Conservation (phyloP, 2,888 invertebrate species). For the Chymomyza caudatula region DNA sequence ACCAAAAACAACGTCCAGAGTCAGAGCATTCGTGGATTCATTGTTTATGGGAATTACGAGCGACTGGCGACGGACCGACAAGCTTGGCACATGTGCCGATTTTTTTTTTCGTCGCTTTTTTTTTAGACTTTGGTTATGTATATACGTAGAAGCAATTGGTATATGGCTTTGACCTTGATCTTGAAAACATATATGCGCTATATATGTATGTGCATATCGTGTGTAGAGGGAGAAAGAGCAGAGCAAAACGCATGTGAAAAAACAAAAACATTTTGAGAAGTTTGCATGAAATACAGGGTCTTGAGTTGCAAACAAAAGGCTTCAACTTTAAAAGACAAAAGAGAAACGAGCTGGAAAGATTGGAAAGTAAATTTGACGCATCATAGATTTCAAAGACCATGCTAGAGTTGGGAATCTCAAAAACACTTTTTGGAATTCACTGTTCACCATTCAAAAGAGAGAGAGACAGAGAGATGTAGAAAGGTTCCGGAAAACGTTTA, state of each 20-base stretch:
- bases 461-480: too few relatives aligned
- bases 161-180: slow-evolving; percentile 71
- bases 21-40: slow-evolving; percentile 24
- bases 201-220: not conserved
- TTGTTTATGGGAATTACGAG: slow-evolving; percentile 39
- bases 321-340: not conserved
- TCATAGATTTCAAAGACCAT: too few relatives aligned
- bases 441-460: too few relatives aligned
- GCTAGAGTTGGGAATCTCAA: too few relatives aligned
- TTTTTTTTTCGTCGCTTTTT: slow-evolving; percentile 7
- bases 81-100: slow-evolving; percentile 48
- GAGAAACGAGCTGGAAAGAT: too few relatives aligned
- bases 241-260: not conserved
- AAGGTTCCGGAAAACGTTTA: too few relatives aligned
- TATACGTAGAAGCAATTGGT: not conserved
- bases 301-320: not conserved
- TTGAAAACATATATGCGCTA: slow-evolving; percentile 53
- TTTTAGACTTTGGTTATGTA: slow-evolving; percentile 30
- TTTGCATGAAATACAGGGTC: not conserved
- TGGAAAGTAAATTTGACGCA: too few relatives aligned
- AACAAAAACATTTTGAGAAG: not conserved
- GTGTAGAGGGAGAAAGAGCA: slow-evolving; percentile 1
- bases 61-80: slow-evolving; percentile 1
- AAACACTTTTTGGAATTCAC: too few relatives aligned
- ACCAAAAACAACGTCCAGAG: slow-evolving; percentile 4